Evolutionary conservation across 2,113 vertebrate genomes (phyloP).

Genomic region (Pollachius pollachius): DNA sequence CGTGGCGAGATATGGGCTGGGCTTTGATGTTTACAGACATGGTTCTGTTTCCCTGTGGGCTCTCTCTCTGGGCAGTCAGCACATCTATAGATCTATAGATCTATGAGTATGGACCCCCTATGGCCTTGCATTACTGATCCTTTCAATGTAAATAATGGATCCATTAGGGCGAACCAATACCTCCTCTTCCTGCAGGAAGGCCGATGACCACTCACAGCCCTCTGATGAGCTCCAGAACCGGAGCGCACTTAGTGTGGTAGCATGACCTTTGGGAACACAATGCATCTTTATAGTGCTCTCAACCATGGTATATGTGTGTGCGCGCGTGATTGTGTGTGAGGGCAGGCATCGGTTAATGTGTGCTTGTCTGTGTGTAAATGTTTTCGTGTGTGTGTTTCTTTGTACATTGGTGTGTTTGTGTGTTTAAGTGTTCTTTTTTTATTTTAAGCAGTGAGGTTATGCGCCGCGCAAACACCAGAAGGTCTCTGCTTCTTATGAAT

Average conservation of each 20-base stretch:
- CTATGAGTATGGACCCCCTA: slow-evolving; percentile 15
- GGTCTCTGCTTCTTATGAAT: slow-evolving; percentile 50
- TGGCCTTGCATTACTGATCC: slow-evolving; percentile 35
- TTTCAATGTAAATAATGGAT: slow-evolving; percentile 46
- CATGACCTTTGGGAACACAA: slow-evolving; percentile 10
- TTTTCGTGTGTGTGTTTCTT: too few relatives aligned
- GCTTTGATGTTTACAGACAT: slow-evolving; percentile 23
- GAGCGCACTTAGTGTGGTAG: slow-evolving; percentile 32
- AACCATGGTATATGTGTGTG: neutral
- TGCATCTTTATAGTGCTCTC: neutral
- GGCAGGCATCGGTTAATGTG: slow-evolving; percentile 2
- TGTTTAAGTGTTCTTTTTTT: slow-evolving; percentile 8
- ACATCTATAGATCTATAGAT: slow-evolving; percentile 33
- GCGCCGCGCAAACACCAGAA: slow-evolving; percentile 24
- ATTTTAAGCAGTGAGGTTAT: slow-evolving; percentile 18
- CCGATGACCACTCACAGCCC: slow-evolving; percentile 41
- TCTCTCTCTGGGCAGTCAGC: slow-evolving; percentile 47
- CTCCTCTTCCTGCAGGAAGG: slow-evolving; percentile 35
- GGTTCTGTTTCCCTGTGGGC: slow-evolving; percentile 21
- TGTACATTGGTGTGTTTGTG: neutral
- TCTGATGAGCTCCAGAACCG: slow-evolving; percentile 35
- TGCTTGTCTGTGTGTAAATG: too few relatives aligned
- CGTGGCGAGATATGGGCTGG: slow-evolving; percentile 4
- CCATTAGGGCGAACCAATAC: slow-evolving; percentile 54
- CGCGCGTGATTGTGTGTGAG: neutral